Percentiles rank a stretch among this genome's conserved stretches.
phyloP scores from a whole-genome alignment of 2,888 invertebrate genomes.

The Lordiphosa fenestrarum region DNA sequence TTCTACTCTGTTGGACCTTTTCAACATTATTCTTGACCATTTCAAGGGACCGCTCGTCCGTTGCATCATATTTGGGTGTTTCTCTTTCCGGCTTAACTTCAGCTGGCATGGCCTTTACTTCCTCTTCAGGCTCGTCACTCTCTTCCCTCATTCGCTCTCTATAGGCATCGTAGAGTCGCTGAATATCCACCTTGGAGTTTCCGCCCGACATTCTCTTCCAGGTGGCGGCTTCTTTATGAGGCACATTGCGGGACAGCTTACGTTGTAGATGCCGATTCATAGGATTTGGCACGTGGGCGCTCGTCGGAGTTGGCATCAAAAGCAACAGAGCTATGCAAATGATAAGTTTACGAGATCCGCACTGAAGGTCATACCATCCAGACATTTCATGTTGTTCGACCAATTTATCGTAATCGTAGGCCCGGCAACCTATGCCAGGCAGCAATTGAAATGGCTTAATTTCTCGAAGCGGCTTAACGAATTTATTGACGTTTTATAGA shows the following conservation, averaged over 20 bases:
- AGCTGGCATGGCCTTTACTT: background rate
- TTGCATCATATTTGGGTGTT: conserved; percentile 16
- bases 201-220: conserved; percentile 2
- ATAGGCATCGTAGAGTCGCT: conserved; percentile 45
- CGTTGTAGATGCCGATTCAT: background rate
- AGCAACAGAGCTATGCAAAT: conserved; percentile 34
- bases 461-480: background rate
- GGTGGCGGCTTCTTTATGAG: conserved; percentile 9
- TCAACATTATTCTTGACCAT: background rate
- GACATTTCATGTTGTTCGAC: conserved; percentile 62
- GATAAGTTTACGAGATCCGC: conserved; percentile 15
- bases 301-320: conserved; percentile 5
- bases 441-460: background rate
- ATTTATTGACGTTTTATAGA: background rate
- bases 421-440: background rate
- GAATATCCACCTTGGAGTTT: conserved; percentile 24
- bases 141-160: conserved; percentile 19
- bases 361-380: conserved; percentile 33
- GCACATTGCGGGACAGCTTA: conserved; percentile 5
- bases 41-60: conserved; percentile 1
- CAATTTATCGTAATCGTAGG: conserved; percentile 6
- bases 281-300: background rate
- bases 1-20: background rate
- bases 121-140: background rate
- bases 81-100: background rate